A percentile compares a stretch with the other conserved stretches of the same genome.
These are phyloP conservation scores for Oriolus oriolus DNA, from an alignment of 2,113 vertebrate genomes.

Conservation along the genomic window DNA sequence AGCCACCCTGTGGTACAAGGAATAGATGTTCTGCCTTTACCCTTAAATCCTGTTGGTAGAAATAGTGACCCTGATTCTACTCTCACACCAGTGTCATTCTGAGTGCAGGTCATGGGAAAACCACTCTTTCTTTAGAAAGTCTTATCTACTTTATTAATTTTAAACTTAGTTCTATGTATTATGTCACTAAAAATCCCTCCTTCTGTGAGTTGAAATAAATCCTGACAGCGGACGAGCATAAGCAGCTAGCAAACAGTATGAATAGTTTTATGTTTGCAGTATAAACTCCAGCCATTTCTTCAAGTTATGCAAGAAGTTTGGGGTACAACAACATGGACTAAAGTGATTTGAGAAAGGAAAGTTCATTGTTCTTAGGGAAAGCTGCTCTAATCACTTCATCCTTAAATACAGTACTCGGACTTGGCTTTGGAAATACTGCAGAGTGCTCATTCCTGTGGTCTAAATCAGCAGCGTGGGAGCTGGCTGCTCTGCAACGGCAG, in stretches of 20 bases:
- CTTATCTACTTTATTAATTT: not conserved
- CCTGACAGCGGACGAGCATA: rapidly evolving
- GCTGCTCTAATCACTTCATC: not conserved
- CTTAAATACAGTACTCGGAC: not conserved
- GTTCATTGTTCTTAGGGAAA: not conserved
- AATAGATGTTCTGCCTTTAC: not conserved
- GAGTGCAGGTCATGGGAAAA: not conserved
- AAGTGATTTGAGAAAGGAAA: not conserved
- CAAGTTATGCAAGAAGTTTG: not conserved
- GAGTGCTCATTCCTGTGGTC: not conserved
- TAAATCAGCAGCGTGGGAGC: not conserved
- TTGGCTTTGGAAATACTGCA: not conserved
- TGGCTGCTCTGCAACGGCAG: not conserved
- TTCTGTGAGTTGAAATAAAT: not conserved
- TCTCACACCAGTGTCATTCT: not conserved
- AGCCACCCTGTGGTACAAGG: not conserved
- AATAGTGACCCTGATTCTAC: not conserved
- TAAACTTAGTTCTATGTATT: not conserved
- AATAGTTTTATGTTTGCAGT: not conserved
- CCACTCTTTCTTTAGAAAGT: not conserved
- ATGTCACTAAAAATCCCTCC: not conserved
- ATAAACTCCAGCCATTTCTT: not conserved
- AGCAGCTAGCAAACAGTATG: not conserved
- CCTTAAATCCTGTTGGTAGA: not conserved
- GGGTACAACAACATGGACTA: not conserved